These are phyloP conservation scores for Cephalopachus bancanus DNA, from an alignment of 2,797 vertebrate species.

Conservation along the genomic window DNA sequence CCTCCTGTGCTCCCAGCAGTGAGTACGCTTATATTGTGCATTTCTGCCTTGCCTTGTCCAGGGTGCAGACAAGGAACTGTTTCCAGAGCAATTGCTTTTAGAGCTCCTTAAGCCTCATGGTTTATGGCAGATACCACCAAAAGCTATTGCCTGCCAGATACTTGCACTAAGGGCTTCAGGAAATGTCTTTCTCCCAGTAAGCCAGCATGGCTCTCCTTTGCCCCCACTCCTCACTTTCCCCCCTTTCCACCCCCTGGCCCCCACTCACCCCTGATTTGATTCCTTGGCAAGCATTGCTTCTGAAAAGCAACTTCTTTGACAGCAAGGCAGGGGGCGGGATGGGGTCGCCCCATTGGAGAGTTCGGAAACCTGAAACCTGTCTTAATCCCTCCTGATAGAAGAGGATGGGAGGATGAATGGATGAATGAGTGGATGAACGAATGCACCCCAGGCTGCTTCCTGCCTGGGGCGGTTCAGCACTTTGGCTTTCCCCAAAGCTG, in stretches of 20 bases:
- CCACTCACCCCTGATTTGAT: not conserved
- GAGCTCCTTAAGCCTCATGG: slow-evolving; percentile 48
- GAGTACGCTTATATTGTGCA: not conserved
- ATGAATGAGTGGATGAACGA: not conserved
- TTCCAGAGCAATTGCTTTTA: slow-evolving; percentile 1
- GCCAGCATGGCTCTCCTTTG: not conserved
- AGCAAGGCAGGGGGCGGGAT: not conserved
- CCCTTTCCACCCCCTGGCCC: not conserved
- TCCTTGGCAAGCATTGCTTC: not conserved
- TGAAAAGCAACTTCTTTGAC: slow-evolving; percentile 24
- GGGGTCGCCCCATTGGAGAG: not conserved
- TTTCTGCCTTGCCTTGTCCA: not conserved
- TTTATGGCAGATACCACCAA: slow-evolving; percentile 24
- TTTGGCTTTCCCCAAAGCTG: not conserved
- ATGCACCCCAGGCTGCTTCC: not conserved
- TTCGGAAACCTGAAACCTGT: slow-evolving; percentile 61
- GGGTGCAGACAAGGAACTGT: not conserved
- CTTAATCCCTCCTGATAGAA: slow-evolving; percentile 57
- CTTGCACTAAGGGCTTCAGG: not conserved
- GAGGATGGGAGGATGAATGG: not conserved
- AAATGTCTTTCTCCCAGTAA: slow-evolving; percentile 29
- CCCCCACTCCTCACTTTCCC: not conserved
- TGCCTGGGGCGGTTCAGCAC: not conserved
- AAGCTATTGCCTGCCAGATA: slow-evolving; percentile 15
- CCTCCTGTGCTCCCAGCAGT: not conserved